Conservation (phyloP, 1,140 invertebrate species). For the Anastrepha ludens region DNA sequence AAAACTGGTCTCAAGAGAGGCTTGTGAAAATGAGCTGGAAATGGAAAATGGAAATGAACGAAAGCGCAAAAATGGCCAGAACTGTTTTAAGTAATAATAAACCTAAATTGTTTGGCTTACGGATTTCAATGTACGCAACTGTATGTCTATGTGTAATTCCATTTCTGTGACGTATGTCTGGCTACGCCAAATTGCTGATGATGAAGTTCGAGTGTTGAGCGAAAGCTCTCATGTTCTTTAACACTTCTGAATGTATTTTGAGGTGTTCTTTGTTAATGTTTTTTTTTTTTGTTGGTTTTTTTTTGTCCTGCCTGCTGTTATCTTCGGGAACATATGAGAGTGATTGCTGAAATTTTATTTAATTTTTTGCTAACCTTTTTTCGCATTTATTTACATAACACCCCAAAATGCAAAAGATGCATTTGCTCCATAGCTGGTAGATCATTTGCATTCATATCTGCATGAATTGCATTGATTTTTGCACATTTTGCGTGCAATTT, state of each 20-base stretch:
- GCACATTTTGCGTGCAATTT: conserved; percentile 14
- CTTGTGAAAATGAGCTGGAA: no score
- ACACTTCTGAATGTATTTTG: not conserved
- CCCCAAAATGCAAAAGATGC: not conserved
- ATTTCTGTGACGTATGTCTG: not conserved
- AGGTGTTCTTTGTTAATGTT: no score
- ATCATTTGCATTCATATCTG: conserved; percentile 32
- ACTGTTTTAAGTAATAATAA: no score
- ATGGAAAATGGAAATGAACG: no score
- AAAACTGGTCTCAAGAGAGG: no score
- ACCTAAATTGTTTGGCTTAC: no score
- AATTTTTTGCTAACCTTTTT: not conserved
- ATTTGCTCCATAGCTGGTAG: not conserved
- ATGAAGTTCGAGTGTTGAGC: not conserved
- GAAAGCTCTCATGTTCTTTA: not conserved
- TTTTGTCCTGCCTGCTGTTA: not conserved
- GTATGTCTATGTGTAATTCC: no score
- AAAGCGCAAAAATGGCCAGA: no score
- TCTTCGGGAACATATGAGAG: not conserved
- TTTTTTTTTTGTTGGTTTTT: no score
- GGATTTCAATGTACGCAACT: no score
- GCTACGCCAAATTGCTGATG: not conserved
- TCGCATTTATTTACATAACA: conserved; percentile 9
- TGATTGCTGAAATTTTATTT: not conserved
- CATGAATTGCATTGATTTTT: conserved; percentile 46